Percentiles rank a stretch among this genome's conserved stretches.
Evolutionary conservation across 2,888 invertebrate genomes (phyloP).

Genomic region (Lithophane leautieri): DNA sequence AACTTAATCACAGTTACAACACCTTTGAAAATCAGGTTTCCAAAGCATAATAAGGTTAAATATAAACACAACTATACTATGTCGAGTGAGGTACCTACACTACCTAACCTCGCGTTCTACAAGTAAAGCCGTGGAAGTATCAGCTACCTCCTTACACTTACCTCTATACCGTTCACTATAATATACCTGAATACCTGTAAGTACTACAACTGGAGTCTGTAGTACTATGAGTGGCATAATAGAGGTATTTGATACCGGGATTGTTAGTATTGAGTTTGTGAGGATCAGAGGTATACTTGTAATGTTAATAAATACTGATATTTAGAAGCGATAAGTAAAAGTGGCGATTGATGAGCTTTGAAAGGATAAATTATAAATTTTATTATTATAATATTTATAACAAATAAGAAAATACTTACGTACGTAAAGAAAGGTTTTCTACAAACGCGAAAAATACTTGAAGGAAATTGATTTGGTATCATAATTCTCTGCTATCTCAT

Average conservation of each 20-base stretch:
- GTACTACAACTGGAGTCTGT: constrained; percentile 6
- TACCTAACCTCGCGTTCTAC: not conserved
- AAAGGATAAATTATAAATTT: not conserved
- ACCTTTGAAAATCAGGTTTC: not conserved
- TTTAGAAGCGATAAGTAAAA: not conserved
- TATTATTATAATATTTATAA: not conserved
- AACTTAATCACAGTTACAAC: not conserved
- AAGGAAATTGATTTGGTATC: not conserved
- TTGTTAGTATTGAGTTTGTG: constrained; percentile 11
- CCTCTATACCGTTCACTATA: not conserved
- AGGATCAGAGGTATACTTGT: constrained; percentile 7
- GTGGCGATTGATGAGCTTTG: not conserved
- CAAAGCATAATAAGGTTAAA: not conserved
- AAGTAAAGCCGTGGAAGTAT: not conserved
- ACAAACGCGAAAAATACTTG: not conserved
- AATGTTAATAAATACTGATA: constrained; percentile 19
- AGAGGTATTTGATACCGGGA: constrained; percentile 11
- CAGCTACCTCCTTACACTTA: constrained; percentile 13
- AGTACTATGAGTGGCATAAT: constrained; percentile 18
- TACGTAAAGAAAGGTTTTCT: not conserved
- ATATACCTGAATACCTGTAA: constrained; percentile 20
- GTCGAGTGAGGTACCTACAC: not conserved
- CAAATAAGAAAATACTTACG: not conserved
- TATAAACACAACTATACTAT: not conserved
- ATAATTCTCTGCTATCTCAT: not conserved